These are phyloP conservation scores for Lycocorax pyrrhopterus DNA, from an alignment of 2,113 vertebrate species.

Conservation along the genomic window DNA sequence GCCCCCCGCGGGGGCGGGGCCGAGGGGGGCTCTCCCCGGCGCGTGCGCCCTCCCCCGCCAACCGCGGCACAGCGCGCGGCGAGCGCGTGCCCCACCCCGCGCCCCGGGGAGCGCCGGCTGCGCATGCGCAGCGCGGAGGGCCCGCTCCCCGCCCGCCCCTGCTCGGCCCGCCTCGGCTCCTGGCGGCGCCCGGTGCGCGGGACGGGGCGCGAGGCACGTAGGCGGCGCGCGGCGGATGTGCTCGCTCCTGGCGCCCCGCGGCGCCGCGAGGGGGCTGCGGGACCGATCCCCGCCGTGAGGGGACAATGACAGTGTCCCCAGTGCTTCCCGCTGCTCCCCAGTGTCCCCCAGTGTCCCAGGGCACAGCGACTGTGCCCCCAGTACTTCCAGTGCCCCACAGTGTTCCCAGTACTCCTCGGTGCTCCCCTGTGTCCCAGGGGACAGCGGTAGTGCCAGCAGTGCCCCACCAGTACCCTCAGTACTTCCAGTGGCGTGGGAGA, in stretches of 20 bases:
- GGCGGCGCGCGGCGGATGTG: fast-evolving
- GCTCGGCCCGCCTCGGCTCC: fast-evolving
- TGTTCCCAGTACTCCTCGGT: too few relatives aligned
- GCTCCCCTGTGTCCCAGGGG: too few relatives aligned
- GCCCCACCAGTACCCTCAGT: too few relatives aligned
- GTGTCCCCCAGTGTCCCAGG: too few relatives aligned
- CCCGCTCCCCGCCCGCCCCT: fast-evolving
- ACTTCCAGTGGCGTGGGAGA: background rate
- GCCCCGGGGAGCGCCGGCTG: fast-evolving
- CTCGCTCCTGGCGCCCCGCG: fast-evolving
- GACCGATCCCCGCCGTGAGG: background rate
- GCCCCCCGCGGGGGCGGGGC: too few relatives aligned
- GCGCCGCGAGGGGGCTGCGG: fast-evolving
- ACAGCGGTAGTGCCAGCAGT: background rate
- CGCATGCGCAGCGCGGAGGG: background rate
- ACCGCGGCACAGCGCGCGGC: background rate
- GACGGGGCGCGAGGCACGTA: background rate
- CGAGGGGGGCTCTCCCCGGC: too few relatives aligned
- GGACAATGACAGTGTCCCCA: too few relatives aligned
- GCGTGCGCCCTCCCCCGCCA: too few relatives aligned
- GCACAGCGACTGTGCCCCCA: background rate
- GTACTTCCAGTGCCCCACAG: too few relatives aligned
- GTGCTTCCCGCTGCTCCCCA: background rate
- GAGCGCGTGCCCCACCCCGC: background rate
- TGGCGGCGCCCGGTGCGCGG: too few relatives aligned